Base-by-base conservation (phyloP, 1,140 invertebrate genomes). In the Drosophila orena region DNA sequence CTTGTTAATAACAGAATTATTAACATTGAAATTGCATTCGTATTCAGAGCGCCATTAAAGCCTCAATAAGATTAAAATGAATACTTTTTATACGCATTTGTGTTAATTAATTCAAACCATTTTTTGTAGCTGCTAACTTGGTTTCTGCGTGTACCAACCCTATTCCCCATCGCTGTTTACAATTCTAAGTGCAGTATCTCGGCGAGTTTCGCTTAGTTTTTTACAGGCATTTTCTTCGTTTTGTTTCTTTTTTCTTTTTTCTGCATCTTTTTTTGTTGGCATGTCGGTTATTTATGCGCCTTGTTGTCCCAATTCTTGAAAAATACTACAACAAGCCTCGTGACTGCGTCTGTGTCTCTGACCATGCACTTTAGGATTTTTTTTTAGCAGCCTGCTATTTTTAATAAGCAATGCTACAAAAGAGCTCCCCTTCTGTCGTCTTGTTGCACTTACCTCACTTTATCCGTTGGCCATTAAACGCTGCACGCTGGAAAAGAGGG, bases 211-310 rank as follows among this genome's bases (percentile, higher is more conserved):
- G 56, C 64, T 53, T 58, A 69, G 55, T 73, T 86, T 69, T 55
- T 79, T 74, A 35, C 59, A 35, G 60, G 46, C 37, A 49, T 42
- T 44, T 46, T 59, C 54, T 64, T 83, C 59, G 55, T 54, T 53
- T 61, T 64, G 54, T 72, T 85, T 64, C 49, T 76, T 7, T 2
- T 10, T 30, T n/a, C n/a, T n/a, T n/a, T n/a, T n/a, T n/a, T n/a
- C n/a, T n/a, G n/a, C n/a, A n/a, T 42, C 50, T 42, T 40, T 50
- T 54, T 35, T 71, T 68, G 64, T 49, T 81, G 83, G 83, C 83
- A 86, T 88, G 74, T 72, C 79, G 85, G 79, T 84, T 89, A 90
- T 90, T 89, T 89, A 88, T 88, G 84, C 84, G 77, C 75, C 84
- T 89, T 71, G 84, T 79, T 80, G 84, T 88, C 79, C 84, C 84